A percentile compares a stretch with the other conserved stretches of the same genome.
Evolutionary conservation across 2,113 vertebrate genomes (phyloP).

Genomic region (Raja brachyura): DNA sequence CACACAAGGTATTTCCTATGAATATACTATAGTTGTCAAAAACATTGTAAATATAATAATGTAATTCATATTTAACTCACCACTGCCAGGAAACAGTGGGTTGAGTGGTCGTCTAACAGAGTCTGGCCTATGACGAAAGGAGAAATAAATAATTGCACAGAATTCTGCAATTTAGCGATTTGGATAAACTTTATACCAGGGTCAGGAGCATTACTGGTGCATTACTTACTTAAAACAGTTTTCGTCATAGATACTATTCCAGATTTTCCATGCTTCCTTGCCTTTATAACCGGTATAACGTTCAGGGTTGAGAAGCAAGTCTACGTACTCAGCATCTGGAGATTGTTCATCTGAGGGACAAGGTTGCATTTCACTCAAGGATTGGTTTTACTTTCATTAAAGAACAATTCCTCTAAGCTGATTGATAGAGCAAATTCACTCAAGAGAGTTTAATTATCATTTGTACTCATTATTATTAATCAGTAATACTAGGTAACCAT

Average conservation of each 20-base stretch:
- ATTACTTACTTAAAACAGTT: conserved; percentile 72
- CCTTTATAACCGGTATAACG: conserved; percentile 71
- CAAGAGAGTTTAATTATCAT: not conserved
- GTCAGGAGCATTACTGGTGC: conserved; percentile 39
- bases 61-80: conserved; percentile 51
- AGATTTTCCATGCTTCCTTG: conserved; percentile 64
- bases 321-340: conserved; percentile 66
- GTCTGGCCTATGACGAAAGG: conserved; percentile 63
- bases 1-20: not conserved
- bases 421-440: not conserved
- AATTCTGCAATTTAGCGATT: not conserved
- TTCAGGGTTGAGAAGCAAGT: conserved; percentile 67
- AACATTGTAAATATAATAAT: not conserved
- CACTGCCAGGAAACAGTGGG: conserved; percentile 60
- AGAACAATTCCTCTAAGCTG: too few relatives aligned
- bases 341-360: conserved; percentile 57
- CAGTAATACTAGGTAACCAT: too few relatives aligned
- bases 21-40: not conserved
- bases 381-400: not conserved
- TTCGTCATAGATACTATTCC: conserved; percentile 74
- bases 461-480: too few relatives aligned
- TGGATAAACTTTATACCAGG: conserved; percentile 20
- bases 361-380: conserved; percentile 31
- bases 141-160: not conserved
- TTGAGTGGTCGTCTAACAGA: conserved; percentile 71